Base-by-base conservation (phyloP, 2,113 vertebrate species). In the Prolemur simus region DNA sequence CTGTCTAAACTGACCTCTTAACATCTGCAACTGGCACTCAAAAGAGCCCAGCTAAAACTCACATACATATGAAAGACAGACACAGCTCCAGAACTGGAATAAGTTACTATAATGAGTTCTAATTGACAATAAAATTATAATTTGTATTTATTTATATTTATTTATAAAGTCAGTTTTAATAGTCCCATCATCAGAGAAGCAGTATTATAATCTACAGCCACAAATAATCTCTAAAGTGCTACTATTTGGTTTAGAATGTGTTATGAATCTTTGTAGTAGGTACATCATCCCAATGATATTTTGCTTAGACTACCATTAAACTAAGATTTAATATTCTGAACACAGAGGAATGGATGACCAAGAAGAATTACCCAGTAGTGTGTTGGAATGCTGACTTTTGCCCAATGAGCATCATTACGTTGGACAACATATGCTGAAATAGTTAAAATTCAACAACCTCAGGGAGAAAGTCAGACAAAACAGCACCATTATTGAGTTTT, bases 381-480 rank as follows among this genome's bases (percentile, higher is more conserved):
- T 91, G 21, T 3, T 17, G 37, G 45, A 56, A 88, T 80, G n/a
- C 23, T 69, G 80, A 3, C 39, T 69, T 78, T 68, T 77, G 14
- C 29, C 68, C 64, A 80, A 0, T 37, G n/a, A 69, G 17, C 69
- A n/a, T 20, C 54, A 68, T 37, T 45, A 25, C 15, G 73, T 78
- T 60, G 64, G 32, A 76, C 17, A 78, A 71, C 13, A 21, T 68
- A 8, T 25, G 34, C 25, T 60, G 60, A 82, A 77, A 78, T 63
- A 66, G 68, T 15, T 77, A 52, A 95, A 54, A 42, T 93, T 96
- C 34, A 71, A 66, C 71, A 52, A 52, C 37, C 37, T 86, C 66
- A 71, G 39, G n/a, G 56, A 96, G 34, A 17, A 92, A 27, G 18
- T 34, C 77, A 84, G 63, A 80, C 66, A 90, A 90, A 87, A 90